phyloP scores from a whole-genome alignment of 1,140 invertebrate species.

The Physella acuta region DNA sequence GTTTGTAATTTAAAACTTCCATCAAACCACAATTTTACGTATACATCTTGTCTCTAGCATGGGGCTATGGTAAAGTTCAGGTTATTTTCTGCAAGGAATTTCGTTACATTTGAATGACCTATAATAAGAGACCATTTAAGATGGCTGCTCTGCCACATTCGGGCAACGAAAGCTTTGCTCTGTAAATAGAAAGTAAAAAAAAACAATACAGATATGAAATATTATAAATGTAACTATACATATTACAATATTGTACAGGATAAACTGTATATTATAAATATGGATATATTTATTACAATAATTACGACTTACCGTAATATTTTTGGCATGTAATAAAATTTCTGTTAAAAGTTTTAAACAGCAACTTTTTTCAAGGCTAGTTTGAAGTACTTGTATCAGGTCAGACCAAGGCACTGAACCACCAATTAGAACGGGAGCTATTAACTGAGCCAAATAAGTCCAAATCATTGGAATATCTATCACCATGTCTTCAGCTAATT shows the following conservation, averaged over 20 bases:
- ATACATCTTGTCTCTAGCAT: no score
- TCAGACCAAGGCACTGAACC: conserved; percentile 51
- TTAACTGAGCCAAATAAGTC: no score
- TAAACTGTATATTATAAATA: not conserved
- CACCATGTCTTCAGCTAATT: conserved; percentile 68
- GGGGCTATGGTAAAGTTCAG: conserved; percentile 50
- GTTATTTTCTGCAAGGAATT: conserved; percentile 32
- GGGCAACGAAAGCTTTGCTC: conserved; percentile 12
- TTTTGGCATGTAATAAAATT: conserved; percentile 40
- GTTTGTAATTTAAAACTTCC: no score
- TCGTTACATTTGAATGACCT: not conserved
- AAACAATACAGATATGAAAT: not conserved
- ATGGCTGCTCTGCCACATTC: conserved; percentile 8
- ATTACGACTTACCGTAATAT: not conserved
- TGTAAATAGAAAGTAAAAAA: no score
- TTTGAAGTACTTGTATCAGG: no score
- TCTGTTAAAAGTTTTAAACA: conserved; percentile 55
- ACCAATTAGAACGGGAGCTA: conserved; percentile 57
- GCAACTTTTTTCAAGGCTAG: conserved; percentile 28
- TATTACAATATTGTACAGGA: not conserved
- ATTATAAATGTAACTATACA: not conserved
- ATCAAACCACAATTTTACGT: no score
- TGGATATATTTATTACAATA: not conserved
- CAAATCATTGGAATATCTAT: no score
- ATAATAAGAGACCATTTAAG: not conserved